These are phyloP conservation scores for Solenopsis invicta DNA, from an alignment of 1,140 invertebrate genomes.

Conservation along the genomic window DNA sequence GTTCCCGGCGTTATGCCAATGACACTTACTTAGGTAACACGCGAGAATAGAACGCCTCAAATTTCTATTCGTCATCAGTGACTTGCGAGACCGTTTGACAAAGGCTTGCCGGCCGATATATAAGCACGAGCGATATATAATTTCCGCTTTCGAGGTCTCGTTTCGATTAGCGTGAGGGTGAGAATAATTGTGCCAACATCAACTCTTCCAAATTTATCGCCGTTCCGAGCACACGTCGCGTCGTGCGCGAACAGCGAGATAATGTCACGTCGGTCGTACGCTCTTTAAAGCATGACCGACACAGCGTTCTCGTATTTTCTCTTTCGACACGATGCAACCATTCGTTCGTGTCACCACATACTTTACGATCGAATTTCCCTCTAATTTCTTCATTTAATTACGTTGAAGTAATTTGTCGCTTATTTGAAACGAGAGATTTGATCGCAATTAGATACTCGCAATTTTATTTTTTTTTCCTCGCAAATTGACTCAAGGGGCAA, in stretches of 20 bases:
- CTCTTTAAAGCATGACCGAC: not conserved
- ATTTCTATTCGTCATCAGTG: constrained; percentile 26
- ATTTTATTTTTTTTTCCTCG: constrained; percentile 9
- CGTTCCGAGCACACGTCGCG: constrained; percentile 25
- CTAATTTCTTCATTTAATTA: constrained; percentile 19
- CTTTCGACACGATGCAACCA: not conserved
- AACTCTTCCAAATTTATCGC: constrained; percentile 72
- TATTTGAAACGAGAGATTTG: not conserved
- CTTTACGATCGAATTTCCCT: not conserved
- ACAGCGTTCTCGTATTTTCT: constrained; percentile 21
- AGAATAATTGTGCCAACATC: constrained; percentile 70
- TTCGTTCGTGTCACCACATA: constrained; percentile 7
- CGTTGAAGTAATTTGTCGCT: not conserved
- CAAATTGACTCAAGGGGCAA: constrained; percentile 1
- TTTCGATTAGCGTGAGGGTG: constrained; percentile 33
- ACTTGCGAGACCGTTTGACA: constrained; percentile 1
- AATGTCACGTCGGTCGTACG: constrained; percentile 19
- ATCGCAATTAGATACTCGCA: not conserved
- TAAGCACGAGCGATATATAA: not conserved
- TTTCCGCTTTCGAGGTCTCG: constrained; percentile 16
- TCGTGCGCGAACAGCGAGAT: constrained; percentile 30
- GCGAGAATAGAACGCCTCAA: constrained; percentile 33
- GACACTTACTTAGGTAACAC: constrained; percentile 22
- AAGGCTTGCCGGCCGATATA: not conserved
- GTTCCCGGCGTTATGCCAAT: not conserved